phyloP scores from a whole-genome alignment of 2,888 invertebrate species.

The Stenichneumon culpator region DNA sequence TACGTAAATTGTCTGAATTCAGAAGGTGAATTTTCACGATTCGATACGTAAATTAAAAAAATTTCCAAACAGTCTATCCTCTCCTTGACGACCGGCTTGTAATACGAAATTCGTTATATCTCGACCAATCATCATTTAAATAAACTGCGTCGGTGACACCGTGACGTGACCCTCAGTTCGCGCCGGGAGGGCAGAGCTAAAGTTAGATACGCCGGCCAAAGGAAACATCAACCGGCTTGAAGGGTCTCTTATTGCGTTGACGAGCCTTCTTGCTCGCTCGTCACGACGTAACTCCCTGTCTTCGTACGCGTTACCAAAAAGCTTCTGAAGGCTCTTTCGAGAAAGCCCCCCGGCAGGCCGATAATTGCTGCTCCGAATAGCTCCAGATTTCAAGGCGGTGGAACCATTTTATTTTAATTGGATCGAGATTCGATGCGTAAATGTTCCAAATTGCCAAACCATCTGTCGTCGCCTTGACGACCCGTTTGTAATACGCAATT shows the following conservation, averaged over 20 bases:
- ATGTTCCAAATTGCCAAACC: background rate
- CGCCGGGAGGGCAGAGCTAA: constrained; percentile 19
- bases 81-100: background rate
- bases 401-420: background rate
- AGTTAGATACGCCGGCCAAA: constrained; percentile 34
- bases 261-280: constrained; percentile 13
- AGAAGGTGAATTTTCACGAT: background rate
- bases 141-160: background rate
- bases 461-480: background rate
- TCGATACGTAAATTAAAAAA: background rate
- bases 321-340: constrained; percentile 2
- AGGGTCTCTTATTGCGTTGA: constrained; percentile 43
- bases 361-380: constrained; percentile 18
- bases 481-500: background rate
- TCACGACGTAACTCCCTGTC: background rate
- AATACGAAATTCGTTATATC: no score
- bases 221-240: constrained; percentile 54
- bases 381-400: background rate
- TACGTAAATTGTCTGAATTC: no score
- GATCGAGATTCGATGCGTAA: background rate
- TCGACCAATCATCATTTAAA: background rate
- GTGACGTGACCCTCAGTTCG: background rate
- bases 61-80: background rate
- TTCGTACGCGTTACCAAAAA: background rate
- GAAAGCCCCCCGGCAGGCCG: background rate